These are phyloP conservation scores for Limnephilus lunatus DNA, from an alignment of 2,888 invertebrate species.

Conservation along the genomic window DNA sequence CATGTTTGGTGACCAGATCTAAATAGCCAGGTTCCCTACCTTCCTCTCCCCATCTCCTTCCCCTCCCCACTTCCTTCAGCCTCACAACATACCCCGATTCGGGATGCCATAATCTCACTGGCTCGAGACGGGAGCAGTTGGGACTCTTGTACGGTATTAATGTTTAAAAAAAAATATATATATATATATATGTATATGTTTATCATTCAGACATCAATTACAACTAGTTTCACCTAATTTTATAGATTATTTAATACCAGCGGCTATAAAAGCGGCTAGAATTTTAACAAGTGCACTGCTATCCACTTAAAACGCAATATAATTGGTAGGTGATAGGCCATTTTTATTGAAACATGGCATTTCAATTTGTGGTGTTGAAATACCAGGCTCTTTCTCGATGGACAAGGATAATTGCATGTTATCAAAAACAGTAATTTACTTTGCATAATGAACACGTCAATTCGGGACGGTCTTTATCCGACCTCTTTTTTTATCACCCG, in stretches of 20 bases:
- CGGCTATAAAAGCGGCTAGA: neutral
- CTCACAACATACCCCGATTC: no score
- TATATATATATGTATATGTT: no score
- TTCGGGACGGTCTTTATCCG: neutral
- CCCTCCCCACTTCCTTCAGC: no score
- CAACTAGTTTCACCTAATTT: neutral
- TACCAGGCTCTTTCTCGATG: neutral
- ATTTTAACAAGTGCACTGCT: neutral
- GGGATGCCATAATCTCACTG: no score
- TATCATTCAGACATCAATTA: neutral
- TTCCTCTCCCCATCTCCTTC: no score
- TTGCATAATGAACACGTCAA: constrained; percentile 36
- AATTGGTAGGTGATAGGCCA: neutral
- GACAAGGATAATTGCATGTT: constrained; percentile 19
- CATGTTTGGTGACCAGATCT: no score
- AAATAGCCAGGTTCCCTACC: no score
- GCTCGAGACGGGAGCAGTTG: no score
- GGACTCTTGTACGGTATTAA: no score
- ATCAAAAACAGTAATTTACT: constrained; percentile 37
- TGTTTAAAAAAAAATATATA: no score
- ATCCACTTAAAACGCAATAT: neutral
- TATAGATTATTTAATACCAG: neutral
- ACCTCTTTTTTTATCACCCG: constrained; percentile 3
- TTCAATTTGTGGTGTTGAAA: constrained; percentile 14
- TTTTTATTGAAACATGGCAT: neutral